phyloP scores from a whole-genome alignment of 92 coral and sea anemone species.

The Umimayanthus chanpuru region DNA sequence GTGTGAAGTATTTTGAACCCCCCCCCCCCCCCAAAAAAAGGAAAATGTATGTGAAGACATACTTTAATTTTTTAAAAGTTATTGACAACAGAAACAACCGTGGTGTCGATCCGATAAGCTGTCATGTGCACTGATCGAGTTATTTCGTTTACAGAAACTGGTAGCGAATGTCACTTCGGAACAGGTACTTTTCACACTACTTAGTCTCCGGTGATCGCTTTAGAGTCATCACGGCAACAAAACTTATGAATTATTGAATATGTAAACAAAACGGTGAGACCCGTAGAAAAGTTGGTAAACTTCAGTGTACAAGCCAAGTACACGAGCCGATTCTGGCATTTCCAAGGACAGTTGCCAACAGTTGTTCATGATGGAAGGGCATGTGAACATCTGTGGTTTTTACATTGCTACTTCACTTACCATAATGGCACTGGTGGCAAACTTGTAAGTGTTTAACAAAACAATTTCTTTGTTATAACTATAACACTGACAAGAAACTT shows the following conservation, averaged over 20 bases:
- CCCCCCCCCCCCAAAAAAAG: too few relatives aligned
- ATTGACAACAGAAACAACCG: too few relatives aligned
- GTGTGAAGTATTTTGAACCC: too few relatives aligned
- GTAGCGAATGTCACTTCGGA: neutral
- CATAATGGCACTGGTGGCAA: neutral
- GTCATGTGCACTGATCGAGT: too few relatives aligned
- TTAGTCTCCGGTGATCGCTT: neutral
- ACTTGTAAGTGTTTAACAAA: conserved; percentile 1
- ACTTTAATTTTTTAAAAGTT: too few relatives aligned
- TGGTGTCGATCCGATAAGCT: too few relatives aligned
- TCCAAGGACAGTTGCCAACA: neutral
- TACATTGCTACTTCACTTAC: conserved; percentile 10
- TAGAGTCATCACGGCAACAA: neutral
- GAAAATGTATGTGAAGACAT: too few relatives aligned
- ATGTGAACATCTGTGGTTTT: neutral
- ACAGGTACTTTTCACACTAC: conserved; percentile 10
- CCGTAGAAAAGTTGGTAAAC: neutral
- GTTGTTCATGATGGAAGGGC: neutral
- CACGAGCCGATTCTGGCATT: neutral
- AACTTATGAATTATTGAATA: conserved; percentile 13
- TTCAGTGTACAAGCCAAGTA: neutral
- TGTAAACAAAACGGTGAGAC: neutral
- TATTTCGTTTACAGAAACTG: too few relatives aligned
- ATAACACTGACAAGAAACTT: conserved; percentile 6
- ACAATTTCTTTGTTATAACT: neutral